Evolutionary conservation across 2,113 vertebrate genomes (phyloP), one percentile per base, ranked within the genome.

Genomic region (Sakesphorus luctuosus): DNA sequence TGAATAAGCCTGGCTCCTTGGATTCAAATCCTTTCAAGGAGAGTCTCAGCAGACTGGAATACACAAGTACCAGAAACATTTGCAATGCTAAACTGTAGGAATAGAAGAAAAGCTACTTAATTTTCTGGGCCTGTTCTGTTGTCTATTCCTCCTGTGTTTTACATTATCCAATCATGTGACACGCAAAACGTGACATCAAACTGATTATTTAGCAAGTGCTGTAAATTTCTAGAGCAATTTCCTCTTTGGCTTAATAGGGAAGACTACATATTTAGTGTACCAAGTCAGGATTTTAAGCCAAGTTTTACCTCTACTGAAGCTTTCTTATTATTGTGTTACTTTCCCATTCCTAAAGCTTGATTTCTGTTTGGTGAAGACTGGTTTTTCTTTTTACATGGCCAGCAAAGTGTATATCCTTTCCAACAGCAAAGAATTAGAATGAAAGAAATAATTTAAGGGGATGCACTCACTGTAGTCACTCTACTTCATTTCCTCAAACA

Each of bases 401-500:
- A 56, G 52, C 47, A 77, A 92, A 88, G n/a, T 36, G 29, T 28
- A 2, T 46, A 71, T 36, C 28, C 49, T 72, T 95, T 93, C 61
- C 66, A 65, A 80, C 81, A 88, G 79, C 65, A 69, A 89, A 95
- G 75, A 86, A 84, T 90, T 29, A 82, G 73, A 89, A 84, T 73
- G 89, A 94, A 95, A 94, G 65, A 87, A 95, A 87, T 75, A 71
- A 90, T 89, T 84, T 89, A 96, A 76, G 53, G 80, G 56, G 61
- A 93, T 92, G 80, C 56, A 90, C 31, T 93, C 59, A 77, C 77
- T 91, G 58, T 63, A 87, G 77, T 72, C 89, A 59, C 80, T 86
- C 63, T 73, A 67, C 72, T 94, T 82, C 17, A 89, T 72, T 92
- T 92, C 61, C 76, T 94, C 58, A 61, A 90, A 96, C 93, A 97